A percentile compares a stretch with the other conserved stretches of the same genome.
These are phyloP conservation scores for Telmatochromis sp. DNA, from an alignment of 2,113 vertebrate genomes.

Conservation along the genomic window DNA sequence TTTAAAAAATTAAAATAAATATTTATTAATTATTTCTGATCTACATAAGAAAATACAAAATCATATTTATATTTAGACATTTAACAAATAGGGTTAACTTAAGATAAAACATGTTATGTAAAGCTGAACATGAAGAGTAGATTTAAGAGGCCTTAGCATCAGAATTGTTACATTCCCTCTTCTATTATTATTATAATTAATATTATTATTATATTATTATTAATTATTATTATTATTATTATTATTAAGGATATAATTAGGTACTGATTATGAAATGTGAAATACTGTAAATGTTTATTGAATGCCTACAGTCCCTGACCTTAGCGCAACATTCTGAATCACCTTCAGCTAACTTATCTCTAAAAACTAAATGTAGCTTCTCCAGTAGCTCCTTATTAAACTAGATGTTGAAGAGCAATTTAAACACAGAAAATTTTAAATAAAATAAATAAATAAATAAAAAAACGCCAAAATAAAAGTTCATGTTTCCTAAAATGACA, in stretches of 20 bases:
- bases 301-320: not conserved
- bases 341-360: not conserved
- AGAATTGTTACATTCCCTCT: not conserved
- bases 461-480: not conserved
- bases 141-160: not conserved
- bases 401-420: not conserved
- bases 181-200: too few species aligned
- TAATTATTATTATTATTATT: too few species aligned
- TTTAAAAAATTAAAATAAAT: not conserved
- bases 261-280: not conserved
- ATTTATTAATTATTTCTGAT: not conserved
- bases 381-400: not conserved
- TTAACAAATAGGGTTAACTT: not conserved
- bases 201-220: too few species aligned
- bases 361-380: not conserved
- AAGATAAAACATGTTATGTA: not conserved
- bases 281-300: not conserved
- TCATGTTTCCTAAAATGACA: not conserved
- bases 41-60: not conserved
- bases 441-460: rapidly evolving
- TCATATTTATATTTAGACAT: not conserved
- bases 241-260: not conserved
- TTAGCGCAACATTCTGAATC: not conserved
- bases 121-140: not conserved
- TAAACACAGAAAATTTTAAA: not conserved